Evolutionary conservation across 2,797 vertebrate genomes (phyloP).

Genomic region (Scolopax bukidnonensis): DNA sequence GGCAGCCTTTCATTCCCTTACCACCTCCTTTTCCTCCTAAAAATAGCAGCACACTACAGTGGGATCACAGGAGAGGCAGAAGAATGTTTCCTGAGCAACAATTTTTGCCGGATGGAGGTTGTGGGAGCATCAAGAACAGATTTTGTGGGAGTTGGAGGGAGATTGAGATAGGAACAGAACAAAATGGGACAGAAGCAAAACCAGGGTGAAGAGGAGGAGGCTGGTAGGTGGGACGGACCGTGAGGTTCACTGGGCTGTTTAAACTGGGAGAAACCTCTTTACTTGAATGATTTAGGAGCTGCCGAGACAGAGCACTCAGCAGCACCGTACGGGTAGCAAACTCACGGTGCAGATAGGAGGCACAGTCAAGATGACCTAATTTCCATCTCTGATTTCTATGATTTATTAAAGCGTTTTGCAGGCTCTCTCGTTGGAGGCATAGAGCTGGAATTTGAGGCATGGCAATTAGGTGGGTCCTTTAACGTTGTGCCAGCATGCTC

Average conservation of each 20-base stretch:
- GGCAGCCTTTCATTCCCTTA: conserved; percentile 47
- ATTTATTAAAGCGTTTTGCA: conserved; percentile 72
- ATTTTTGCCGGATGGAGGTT: conserved; percentile 4
- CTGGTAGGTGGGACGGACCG: background rate
- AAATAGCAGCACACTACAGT: conserved; percentile 42
- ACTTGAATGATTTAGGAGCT: conserved; percentile 55
- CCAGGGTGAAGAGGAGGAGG: background rate
- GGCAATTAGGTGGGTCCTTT: conserved; percentile 24
- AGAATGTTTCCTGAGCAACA: conserved; percentile 52
- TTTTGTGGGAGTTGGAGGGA: background rate
- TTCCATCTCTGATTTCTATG: conserved; percentile 55
- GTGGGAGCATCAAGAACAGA: background rate
- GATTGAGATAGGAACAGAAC: background rate
- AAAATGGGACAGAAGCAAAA: background rate
- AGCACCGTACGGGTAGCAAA: background rate
- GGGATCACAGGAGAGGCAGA: conserved; percentile 34
- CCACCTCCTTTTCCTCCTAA: conserved; percentile 55
- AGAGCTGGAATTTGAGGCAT: conserved; percentile 40
- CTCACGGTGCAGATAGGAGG: background rate
- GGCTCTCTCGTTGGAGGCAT: background rate
- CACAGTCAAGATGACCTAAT: conserved; percentile 51
- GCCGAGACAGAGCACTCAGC: conserved; percentile 8
- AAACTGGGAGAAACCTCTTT: conserved; percentile 11
- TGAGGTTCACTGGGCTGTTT: background rate
- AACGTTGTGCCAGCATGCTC: background rate